Percentiles rank a stretch among this genome's conserved stretches.
Evolutionary conservation across 2,888 invertebrate species (phyloP).

Genomic region (Epistrophe grossulariae): DNA sequence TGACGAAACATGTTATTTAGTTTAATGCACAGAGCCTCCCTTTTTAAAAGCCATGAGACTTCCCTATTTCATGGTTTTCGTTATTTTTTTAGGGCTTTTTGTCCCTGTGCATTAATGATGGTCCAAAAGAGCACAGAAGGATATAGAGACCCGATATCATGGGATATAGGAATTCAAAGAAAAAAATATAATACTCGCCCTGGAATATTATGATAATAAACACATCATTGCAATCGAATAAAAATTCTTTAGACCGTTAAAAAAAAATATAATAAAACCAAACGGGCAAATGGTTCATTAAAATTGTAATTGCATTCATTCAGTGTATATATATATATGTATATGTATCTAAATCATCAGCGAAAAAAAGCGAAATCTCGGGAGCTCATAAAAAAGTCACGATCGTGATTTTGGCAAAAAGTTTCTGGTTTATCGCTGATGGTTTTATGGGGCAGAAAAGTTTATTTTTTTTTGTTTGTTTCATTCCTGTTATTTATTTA

Average conservation of each 20-base stretch:
- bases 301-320: slow-evolving; percentile 69
- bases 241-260: slow-evolving; percentile 60
- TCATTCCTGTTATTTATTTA: slow-evolving; percentile 4
- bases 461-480: slow-evolving; percentile 6
- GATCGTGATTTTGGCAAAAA: slow-evolving; percentile 33
- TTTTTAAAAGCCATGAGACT: not conserved
- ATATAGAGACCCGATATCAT: not conserved
- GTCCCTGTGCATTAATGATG: slow-evolving; percentile 66
- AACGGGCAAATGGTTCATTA: slow-evolving; percentile 71
- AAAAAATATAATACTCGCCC: not conserved
- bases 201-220: slow-evolving; percentile 60
- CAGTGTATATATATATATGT: not conserved
- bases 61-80: slow-evolving; percentile 44
- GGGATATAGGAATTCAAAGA: not conserved
- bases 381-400: slow-evolving; percentile 64
- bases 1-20: slow-evolving; percentile 71
- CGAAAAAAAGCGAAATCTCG: slow-evolving; percentile 34
- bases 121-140: not conserved
- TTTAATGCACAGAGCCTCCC: slow-evolving; percentile 49
- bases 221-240: slow-evolving; percentile 71
- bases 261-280: slow-evolving; percentile 29
- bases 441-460: slow-evolving; percentile 41
- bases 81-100: slow-evolving; percentile 5
- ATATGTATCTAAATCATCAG: not conserved
- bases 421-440: slow-evolving; percentile 31